Evolutionary conservation across 2,113 vertebrate species (phyloP).

Genomic region (Etheostoma cragini): DNA sequence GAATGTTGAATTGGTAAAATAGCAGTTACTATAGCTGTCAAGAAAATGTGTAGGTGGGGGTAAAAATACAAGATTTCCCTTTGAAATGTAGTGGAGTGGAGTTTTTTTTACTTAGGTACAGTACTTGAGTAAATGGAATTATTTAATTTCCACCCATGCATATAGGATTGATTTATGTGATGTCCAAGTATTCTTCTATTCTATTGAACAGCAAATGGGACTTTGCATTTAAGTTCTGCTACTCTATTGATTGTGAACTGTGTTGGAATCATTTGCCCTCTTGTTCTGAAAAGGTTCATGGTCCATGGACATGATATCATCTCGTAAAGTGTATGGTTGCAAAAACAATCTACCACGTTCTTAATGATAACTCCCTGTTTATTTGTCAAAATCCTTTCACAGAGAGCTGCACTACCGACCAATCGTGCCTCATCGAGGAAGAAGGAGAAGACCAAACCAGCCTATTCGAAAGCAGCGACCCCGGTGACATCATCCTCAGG

Average conservation of each 20-base stretch:
- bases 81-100: neutral
- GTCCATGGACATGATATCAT: constrained; percentile 32
- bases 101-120: too few relatives aligned
- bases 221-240: neutral
- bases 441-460: constrained; percentile 67
- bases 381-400: neutral
- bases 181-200: neutral
- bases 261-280: neutral
- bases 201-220: neutral
- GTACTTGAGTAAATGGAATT: neutral
- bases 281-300: constrained; percentile 16
- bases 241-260: neutral
- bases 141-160: neutral
- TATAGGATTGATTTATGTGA: neutral
- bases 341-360: neutral
- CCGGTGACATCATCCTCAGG: constrained; percentile 76
- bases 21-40: neutral
- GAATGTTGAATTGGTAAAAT: neutral
- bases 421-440: constrained; percentile 75
- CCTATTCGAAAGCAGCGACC: constrained; percentile 67
- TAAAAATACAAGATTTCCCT: neutral
- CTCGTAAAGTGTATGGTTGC: constrained; percentile 14
- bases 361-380: neutral
- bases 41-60: neutral
- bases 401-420: constrained; percentile 80